phyloP scores from a whole-genome alignment of 1,140 invertebrate genomes.

The Littorina saxatilis region DNA sequence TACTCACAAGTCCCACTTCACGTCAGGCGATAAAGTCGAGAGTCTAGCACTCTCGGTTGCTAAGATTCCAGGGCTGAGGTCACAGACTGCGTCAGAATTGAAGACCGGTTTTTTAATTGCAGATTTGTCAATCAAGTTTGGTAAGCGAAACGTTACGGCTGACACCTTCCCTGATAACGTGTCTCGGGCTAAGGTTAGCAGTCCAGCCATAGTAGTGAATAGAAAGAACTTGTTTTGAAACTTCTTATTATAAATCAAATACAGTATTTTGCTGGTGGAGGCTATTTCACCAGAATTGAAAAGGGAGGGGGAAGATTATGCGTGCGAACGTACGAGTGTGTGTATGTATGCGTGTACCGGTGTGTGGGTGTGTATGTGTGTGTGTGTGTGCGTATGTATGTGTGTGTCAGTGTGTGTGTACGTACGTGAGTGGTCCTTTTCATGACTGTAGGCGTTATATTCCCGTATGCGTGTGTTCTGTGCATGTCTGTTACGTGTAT shows the following conservation, averaged over 20 bases:
- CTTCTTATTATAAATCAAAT: too few species aligned
- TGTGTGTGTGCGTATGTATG: slow-evolving; percentile 10
- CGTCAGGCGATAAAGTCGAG: too few species aligned
- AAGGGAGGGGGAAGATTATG: too few species aligned
- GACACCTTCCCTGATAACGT: background rate
- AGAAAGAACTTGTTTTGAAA: too few species aligned
- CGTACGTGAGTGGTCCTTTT: background rate
- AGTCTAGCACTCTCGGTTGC: background rate
- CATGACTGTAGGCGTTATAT: background rate
- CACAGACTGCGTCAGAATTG: background rate
- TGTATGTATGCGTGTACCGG: background rate
- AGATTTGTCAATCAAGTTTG: background rate
- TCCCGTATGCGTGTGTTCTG: background rate
- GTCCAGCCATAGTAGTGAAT: background rate
- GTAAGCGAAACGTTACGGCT: background rate
- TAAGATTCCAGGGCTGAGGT: background rate
- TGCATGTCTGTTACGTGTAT: background rate
- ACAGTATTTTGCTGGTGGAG: too few species aligned
- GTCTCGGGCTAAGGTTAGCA: background rate
- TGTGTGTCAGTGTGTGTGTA: background rate
- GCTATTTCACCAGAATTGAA: background rate
- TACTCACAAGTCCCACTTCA: too few species aligned
- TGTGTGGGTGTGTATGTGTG: background rate
- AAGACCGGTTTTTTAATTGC: background rate
- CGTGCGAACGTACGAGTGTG: background rate